Evolutionary conservation across 2,113 vertebrate genomes (phyloP).

Genomic region (Irena cyanogastra): DNA sequence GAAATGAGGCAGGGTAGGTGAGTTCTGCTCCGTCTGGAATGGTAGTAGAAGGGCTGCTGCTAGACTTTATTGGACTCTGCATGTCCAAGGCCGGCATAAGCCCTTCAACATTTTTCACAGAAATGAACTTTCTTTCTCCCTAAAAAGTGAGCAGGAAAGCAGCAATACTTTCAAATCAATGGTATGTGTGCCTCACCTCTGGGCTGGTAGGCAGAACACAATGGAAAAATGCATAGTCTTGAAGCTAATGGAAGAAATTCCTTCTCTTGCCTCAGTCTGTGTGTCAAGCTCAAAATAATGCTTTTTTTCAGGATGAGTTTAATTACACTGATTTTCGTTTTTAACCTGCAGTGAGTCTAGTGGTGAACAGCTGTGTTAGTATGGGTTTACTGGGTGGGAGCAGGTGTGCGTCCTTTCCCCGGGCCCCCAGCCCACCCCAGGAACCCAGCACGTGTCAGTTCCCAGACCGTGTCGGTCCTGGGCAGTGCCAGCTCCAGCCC

Average conservation of each 20-base stretch:
- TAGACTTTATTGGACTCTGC: neutral
- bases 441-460: accelerated
- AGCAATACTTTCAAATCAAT: neutral
- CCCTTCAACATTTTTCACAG: neutral
- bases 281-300: neutral
- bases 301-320: neutral
- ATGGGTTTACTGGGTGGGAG: accelerated
- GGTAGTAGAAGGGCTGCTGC: too few species aligned
- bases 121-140: neutral
- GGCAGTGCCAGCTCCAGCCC: accelerated
- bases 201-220: neutral
- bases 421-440: neutral
- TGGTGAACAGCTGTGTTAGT: accelerated
- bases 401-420: too few species aligned
- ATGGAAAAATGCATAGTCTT: neutral
- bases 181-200: neutral
- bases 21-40: neutral
- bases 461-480: accelerated
- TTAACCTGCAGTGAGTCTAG: neutral
- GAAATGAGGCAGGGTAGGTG: neutral
- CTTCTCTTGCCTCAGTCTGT: neutral
- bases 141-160: neutral
- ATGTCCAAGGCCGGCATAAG: neutral
- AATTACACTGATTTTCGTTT: neutral
- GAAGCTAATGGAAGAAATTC: neutral